Conservation (phyloP, 2,888 invertebrate genomes). For the Cetonia aurata region DNA sequence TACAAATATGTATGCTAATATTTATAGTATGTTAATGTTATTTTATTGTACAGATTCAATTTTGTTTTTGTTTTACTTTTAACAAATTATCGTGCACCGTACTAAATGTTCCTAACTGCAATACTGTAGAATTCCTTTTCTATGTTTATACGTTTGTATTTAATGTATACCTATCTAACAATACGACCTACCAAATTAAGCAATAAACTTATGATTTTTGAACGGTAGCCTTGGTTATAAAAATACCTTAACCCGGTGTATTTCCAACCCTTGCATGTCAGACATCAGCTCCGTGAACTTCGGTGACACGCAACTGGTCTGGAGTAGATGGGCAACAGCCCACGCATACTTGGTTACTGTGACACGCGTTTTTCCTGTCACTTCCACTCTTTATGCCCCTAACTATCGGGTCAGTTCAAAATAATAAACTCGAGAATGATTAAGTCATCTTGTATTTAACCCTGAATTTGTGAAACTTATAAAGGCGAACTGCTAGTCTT, state of each 20-base stretch:
- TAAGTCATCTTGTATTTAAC: neutral
- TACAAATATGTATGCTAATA: no score
- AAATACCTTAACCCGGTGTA: conserved; percentile 37
- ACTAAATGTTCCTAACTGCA: no score
- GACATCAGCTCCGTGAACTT: conserved; percentile 52
- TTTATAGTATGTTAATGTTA: no score
- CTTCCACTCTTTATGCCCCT: conserved; percentile 9
- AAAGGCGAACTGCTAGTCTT: no score
- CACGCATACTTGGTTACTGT: conserved; percentile 59
- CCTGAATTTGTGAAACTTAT: no score
- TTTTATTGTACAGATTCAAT: no score
- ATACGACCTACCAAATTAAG: conserved; percentile 16
- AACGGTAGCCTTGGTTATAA: conserved; percentile 27
- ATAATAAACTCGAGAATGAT: conserved; percentile 52
- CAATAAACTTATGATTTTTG: conserved; percentile 20
- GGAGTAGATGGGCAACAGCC: conserved; percentile 59
- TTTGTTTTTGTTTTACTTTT: no score
- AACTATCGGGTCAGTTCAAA: conserved; percentile 59
- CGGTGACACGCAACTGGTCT: conserved; percentile 58
- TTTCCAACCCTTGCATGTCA: conserved; percentile 55
- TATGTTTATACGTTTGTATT: neutral
- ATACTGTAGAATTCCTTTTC: neutral
- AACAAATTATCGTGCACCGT: no score
- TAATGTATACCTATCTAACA: neutral
- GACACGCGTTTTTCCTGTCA: conserved; percentile 57